phyloP scores from a whole-genome alignment of 1,140 invertebrate genomes.

The Sminthurinus signatus region DNA sequence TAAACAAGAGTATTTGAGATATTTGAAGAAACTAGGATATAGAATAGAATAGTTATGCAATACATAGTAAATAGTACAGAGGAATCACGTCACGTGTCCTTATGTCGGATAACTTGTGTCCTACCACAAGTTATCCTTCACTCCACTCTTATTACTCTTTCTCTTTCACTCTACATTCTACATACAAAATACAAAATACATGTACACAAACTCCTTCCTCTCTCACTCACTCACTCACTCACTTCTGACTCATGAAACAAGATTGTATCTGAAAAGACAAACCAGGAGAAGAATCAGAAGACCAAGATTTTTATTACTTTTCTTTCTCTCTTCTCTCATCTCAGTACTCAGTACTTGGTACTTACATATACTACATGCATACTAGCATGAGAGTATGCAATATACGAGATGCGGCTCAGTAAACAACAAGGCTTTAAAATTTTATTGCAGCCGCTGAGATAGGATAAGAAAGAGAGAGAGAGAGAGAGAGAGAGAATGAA shows the following conservation, averaged over 20 bases:
- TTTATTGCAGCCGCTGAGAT: slow-evolving; percentile 35
- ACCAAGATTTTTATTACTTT: slow-evolving; percentile 28
- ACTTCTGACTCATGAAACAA: slow-evolving; percentile 15
- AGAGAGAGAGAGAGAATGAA: too few relatives aligned
- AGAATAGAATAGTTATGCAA: background rate
- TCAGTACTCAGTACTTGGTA: too few relatives aligned
- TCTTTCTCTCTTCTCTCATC: too few relatives aligned
- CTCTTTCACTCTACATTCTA: too few relatives aligned
- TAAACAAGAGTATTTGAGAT: too few relatives aligned
- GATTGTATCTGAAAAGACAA: slow-evolving; percentile 22
- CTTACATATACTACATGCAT: too few relatives aligned
- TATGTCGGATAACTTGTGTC: slow-evolving; percentile 6
- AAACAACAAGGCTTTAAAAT: slow-evolving; percentile 30
- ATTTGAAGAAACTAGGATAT: background rate
- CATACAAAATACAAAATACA: too few relatives aligned
- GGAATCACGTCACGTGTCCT: background rate
- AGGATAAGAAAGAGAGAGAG: too few relatives aligned
- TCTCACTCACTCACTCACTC: too few relatives aligned
- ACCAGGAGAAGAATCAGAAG: slow-evolving; percentile 15
- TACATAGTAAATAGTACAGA: too few relatives aligned
- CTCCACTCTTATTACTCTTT: background rate
- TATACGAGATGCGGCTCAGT: slow-evolving; percentile 15
- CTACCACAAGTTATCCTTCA: slow-evolving; percentile 25
- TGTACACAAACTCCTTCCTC: too few relatives aligned
- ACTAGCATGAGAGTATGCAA: too few relatives aligned